Percentiles rank a stretch among this genome's conserved stretches.
Conservation (phyloP, 2,797 vertebrate genomes). For the Aphelocoma californica region DNA sequence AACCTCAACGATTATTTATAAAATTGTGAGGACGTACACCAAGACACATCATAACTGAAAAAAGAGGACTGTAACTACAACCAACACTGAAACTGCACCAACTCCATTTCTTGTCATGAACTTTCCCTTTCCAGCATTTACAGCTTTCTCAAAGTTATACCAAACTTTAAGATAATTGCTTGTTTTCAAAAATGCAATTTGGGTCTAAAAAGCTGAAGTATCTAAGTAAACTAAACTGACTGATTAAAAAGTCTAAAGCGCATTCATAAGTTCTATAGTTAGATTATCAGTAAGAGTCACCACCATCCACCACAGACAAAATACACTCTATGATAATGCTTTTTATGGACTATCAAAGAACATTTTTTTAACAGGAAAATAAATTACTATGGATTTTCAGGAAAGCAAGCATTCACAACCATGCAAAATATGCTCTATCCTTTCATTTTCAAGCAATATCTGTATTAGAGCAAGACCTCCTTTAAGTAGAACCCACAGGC, state of each 20-base stretch:
- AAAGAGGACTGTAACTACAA: neutral
- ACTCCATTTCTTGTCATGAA: neutral
- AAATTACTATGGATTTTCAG: neutral
- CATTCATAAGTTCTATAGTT: rapidly evolving
- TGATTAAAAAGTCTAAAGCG: neutral
- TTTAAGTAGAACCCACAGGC: neutral
- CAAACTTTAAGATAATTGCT: neutral
- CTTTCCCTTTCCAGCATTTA: neutral
- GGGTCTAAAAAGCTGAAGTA: neutral
- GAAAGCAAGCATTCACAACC: neutral
- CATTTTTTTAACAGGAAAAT: neutral
- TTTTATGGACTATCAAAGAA: neutral
- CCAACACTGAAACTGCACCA: neutral
- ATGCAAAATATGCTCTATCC: neutral
- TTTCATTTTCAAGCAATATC: neutral
- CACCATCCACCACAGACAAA: neutral
- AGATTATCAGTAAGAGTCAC: neutral
- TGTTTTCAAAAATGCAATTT: neutral
- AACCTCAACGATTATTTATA: neutral
- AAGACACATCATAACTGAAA: neutral
- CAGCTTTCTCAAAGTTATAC: neutral
- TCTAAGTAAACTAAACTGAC: neutral
- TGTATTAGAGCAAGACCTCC: neutral
- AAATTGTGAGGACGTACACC: rapidly evolving
- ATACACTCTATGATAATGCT: neutral